These are phyloP conservation scores for Cassiopea andromeda DNA, from an alignment of 30 jellyfish, hydroid and myxozoan genomes.

Conservation along the genomic window DNA sequence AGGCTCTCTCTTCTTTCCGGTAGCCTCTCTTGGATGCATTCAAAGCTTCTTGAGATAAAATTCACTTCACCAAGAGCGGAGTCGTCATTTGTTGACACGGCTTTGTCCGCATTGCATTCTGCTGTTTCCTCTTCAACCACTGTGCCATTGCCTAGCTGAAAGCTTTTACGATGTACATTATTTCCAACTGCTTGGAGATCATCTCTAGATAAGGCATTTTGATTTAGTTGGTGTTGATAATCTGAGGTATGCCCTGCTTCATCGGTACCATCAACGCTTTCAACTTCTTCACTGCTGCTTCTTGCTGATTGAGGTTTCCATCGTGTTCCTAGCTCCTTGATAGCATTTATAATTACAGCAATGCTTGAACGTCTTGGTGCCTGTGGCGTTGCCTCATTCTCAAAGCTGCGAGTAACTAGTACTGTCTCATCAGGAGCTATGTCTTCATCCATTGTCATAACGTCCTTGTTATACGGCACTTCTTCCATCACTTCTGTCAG, in stretches of 20 bases:
- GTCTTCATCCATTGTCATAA: conserved; percentile 15
- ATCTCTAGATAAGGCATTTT: not conserved
- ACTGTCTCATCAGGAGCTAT: conserved; percentile 59
- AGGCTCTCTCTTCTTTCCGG: conserved; percentile 61
- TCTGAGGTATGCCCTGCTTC: not conserved
- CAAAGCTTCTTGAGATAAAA: conserved; percentile 58
- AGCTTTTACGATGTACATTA: conserved; percentile 32
- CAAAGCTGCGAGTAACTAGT: conserved; percentile 66
- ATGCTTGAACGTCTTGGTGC: conserved; percentile 70
- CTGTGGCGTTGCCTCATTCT: conserved; percentile 48
- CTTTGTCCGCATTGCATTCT: conserved; percentile 30
- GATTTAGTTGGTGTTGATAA: not conserved
- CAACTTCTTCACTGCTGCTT: not conserved
- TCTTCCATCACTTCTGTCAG: conserved; percentile 65
- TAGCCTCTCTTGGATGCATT: conserved; percentile 29
- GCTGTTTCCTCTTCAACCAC: conserved; percentile 64
- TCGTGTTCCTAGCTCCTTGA: conserved; percentile 46
- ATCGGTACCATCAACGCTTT: not conserved
- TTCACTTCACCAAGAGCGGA: conserved; percentile 55
- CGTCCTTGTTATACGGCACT: conserved; percentile 39
- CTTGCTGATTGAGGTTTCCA: conserved; percentile 24
- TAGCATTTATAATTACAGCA: conserved; percentile 32
- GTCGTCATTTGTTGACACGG: conserved; percentile 46
- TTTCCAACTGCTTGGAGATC: not conserved
- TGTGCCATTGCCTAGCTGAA: conserved; percentile 66